Evolutionary conservation across 1,140 invertebrate species (phyloP).

Genomic region (Triops cancriformis): DNA sequence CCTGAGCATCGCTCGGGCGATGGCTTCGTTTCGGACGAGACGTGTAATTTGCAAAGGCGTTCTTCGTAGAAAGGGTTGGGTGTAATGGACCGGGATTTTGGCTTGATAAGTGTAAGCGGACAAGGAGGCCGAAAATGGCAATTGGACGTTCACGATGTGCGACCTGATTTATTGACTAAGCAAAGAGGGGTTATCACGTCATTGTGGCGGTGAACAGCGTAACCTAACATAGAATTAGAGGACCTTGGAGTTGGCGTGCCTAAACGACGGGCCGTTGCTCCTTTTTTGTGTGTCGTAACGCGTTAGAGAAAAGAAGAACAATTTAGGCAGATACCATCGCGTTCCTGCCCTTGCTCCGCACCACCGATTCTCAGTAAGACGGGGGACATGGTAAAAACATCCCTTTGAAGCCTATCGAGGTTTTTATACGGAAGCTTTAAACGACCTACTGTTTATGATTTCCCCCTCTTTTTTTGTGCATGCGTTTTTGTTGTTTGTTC

Average conservation of each 20-base stretch:
- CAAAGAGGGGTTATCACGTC: not conserved
- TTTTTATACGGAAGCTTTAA: too few relatives aligned
- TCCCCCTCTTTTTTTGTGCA: too few relatives aligned
- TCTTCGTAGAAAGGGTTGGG: not conserved
- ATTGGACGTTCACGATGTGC: not conserved
- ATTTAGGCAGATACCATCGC: not conserved
- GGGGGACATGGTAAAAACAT: not conserved
- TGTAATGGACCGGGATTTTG: not conserved
- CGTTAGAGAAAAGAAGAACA: not conserved
- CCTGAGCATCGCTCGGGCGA: too few relatives aligned
- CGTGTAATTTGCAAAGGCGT: too few relatives aligned
- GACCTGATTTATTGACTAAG: conserved; percentile 6
- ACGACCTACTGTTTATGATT: too few relatives aligned
- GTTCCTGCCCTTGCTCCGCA: not conserved
- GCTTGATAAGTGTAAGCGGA: not conserved
- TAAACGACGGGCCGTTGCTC: not conserved
- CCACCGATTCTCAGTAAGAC: not conserved
- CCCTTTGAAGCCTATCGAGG: too few relatives aligned
- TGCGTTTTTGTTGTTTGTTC: too few relatives aligned
- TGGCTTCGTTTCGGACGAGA: too few relatives aligned
- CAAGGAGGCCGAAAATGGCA: not conserved
- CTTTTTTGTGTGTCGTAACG: not conserved
- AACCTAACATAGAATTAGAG: not conserved
- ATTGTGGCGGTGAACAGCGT: not conserved
- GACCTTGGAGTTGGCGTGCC: not conserved